Evolutionary conservation across 2,797 vertebrate genomes (phyloP), one percentile per base, ranked within the genome.

Genomic region (Heliangelus exortis): DNA sequence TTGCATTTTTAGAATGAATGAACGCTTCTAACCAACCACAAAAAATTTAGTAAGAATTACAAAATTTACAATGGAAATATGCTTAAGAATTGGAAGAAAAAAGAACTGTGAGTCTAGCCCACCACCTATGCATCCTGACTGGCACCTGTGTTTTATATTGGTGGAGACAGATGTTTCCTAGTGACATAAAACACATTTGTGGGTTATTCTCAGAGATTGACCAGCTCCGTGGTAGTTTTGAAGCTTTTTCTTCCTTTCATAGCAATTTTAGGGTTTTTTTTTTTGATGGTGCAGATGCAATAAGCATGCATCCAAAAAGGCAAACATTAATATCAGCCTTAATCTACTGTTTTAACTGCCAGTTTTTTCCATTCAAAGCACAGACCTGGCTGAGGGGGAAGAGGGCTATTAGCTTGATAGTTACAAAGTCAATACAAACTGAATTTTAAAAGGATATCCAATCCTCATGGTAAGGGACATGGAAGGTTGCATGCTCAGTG

Each of bases 341-440:
- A 86, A 88, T 84, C 62, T 92, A 76, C 62, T 84, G 62, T 23
- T 96, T 94, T 69, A 84, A 87, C 51, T 92, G 57, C 61, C 65
- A 55, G 25, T 63, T 79, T 67, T 71, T 95, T 84, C 89, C 63
- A 74, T 76, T 59, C 4, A 21, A 92, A 87, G 58, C 84, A 76
- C 58, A 84, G 93, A 85, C 28, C 71, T 41, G 73, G 79, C 76
- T 92, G 84, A 87, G 85, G 9, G 29, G 59, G 65, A 95, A 90
- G 58, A 86, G 59, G 29, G 63, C 77, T 95, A 91, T 95, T 95
- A 96, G 84, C 79, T 50, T 93, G 81, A 88, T 71, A 91, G 82
- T 85, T 96, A 54, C 50, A 90, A 94, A 96, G 91, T 92, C 92
- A 93, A 96, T 95, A 95, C 90, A 93, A 96, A 97, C 39, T 1